phyloP scores from a whole-genome alignment of 2,113 vertebrate genomes.

The Seriola aureovittata region DNA sequence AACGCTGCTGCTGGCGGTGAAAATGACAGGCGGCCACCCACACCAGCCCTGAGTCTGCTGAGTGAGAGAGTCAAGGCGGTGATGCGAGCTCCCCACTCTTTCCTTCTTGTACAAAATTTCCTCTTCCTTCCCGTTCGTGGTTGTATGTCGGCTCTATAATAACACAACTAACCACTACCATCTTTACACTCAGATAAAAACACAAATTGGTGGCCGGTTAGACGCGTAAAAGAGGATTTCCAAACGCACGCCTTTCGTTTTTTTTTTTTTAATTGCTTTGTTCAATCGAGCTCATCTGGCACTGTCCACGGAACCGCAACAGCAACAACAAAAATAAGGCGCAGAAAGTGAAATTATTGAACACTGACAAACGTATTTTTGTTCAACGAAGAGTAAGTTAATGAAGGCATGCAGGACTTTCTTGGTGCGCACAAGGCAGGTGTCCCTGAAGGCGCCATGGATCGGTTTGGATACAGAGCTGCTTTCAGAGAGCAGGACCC shows the following conservation, averaged over 20 bases:
- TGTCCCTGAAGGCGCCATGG: conserved; percentile 72
- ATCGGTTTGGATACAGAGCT: conserved; percentile 49
- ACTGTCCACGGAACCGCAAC: background rate
- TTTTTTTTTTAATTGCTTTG: background rate
- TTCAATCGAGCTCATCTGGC: conserved; percentile 10
- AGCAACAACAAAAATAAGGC: background rate
- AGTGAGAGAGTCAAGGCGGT: conserved; percentile 85
- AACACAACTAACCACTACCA: conserved; percentile 89
- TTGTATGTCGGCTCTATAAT: conserved; percentile 91
- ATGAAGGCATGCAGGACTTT: conserved; percentile 39
- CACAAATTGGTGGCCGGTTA: conserved; percentile 74
- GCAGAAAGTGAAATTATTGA: background rate
- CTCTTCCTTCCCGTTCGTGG: conserved; percentile 94
- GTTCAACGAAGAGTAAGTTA: conserved; percentile 11
- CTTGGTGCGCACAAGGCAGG: conserved; percentile 71
- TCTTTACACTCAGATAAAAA: conserved; percentile 83
- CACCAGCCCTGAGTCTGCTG: conserved; percentile 67
- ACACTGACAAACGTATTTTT: background rate
- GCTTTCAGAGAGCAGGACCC: conserved; percentile 51
- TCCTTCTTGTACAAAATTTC: conserved; percentile 93
- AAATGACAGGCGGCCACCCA: conserved; percentile 79
- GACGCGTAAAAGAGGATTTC: conserved; percentile 48
- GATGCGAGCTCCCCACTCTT: conserved; percentile 90
- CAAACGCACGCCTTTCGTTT: conserved; percentile 38
- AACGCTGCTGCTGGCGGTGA: conserved; percentile 44